These are phyloP conservation scores for Ctenochaetus hawaiiensis DNA, from an alignment of 2,797 vertebrate genomes.

Conservation along the genomic window DNA sequence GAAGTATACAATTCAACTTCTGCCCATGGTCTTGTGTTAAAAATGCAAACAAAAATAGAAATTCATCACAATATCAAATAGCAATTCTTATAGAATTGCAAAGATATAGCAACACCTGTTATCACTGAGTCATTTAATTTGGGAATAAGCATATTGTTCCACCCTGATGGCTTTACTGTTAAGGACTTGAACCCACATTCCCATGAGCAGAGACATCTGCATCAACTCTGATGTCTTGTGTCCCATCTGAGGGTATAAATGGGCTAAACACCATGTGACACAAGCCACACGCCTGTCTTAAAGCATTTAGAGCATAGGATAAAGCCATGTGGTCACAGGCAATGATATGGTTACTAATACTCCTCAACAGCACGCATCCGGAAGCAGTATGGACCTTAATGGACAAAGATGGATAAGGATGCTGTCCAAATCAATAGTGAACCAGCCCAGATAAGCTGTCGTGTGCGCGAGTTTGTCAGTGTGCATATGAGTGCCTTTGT, in stretches of 20 bases:
- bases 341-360: constrained; percentile 66
- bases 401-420: constrained; percentile 72
- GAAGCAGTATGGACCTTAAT: constrained; percentile 67
- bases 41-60: too few species aligned
- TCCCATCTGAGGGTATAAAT: constrained; percentile 56
- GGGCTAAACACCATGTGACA: constrained; percentile 66
- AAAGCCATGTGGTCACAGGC: constrained; percentile 60
- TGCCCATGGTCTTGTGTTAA: too few species aligned
- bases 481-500: constrained; percentile 15
- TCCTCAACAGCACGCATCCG: constrained; percentile 68
- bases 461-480: constrained; percentile 7
- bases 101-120: too few species aligned
- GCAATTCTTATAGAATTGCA: too few species aligned
- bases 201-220: constrained; percentile 33
- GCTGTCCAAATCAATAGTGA: constrained; percentile 55
- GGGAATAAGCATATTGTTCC: too few species aligned
- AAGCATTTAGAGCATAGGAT: constrained; percentile 66
- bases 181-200: constrained; percentile 14
- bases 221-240: constrained; percentile 55
- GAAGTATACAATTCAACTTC: too few species aligned
- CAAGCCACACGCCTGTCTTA: constrained; percentile 69
- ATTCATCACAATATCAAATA: too few species aligned
- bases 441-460: constrained; percentile 51
- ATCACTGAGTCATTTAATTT: too few species aligned
- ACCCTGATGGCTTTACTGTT: background rate